Conservation (phyloP, 2,797 vertebrate genomes). For the Sitta carolinensis region DNA sequence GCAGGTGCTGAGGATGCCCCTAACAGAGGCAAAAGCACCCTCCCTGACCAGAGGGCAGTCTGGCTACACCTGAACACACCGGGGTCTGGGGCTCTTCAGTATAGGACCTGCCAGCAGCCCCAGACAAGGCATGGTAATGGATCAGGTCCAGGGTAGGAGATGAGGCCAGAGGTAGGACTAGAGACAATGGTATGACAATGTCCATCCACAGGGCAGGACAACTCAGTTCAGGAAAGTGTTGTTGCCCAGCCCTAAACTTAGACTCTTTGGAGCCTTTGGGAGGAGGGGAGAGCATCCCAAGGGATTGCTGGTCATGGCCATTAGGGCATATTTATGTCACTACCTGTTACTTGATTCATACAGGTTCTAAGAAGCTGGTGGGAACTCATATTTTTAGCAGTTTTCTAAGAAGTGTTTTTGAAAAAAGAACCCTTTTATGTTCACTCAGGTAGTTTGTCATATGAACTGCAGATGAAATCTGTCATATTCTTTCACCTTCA, state of each 20-base stretch:
- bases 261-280: background rate
- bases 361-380: background rate
- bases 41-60: background rate
- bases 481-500: background rate
- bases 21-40: background rate
- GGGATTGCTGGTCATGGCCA: background rate
- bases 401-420: background rate
- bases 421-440: background rate
- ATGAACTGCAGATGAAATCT: background rate
- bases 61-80: background rate
- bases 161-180: background rate
- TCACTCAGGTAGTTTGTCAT: background rate
- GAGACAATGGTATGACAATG: fast-evolving
- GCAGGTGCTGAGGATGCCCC: background rate
- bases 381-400: background rate
- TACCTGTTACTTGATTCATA: background rate
- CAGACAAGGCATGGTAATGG: background rate
- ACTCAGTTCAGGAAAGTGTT: background rate
- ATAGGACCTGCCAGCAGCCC: background rate
- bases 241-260: background rate
- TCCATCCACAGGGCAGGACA: background rate
- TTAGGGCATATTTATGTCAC: background rate
- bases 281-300: background rate
- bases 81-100: fast-evolving
- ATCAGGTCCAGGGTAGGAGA: background rate